Percentiles rank a stretch among this genome's conserved stretches.
These are phyloP conservation scores for Hucho hucho DNA, from an alignment of 2,113 vertebrate species.

Conservation along the genomic window DNA sequence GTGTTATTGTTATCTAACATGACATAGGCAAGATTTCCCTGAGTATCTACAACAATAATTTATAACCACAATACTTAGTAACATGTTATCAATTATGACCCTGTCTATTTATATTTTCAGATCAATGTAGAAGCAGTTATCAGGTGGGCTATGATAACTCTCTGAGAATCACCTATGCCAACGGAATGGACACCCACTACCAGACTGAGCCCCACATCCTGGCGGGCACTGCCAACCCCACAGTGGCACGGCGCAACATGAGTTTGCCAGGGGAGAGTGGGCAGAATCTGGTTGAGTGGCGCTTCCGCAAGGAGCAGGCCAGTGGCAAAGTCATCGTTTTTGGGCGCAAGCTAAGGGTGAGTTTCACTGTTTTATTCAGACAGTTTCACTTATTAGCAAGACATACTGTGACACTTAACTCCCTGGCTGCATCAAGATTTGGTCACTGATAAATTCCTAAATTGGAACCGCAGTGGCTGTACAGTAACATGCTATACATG, in stretches of 20 bases:
- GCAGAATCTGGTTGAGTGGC: constrained; percentile 96
- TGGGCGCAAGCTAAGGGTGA: constrained; percentile 92
- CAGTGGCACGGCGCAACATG: constrained; percentile 93
- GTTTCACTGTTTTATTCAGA: constrained; percentile 18
- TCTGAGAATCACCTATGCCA: constrained; percentile 89
- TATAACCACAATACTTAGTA: not conserved
- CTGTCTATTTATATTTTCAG: constrained; percentile 62
- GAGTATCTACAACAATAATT: too few species aligned
- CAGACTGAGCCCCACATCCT: constrained; percentile 94
- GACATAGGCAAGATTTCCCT: too few species aligned
- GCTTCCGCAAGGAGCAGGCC: constrained; percentile 94
- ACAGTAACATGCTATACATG: too few species aligned
- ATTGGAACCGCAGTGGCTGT: too few species aligned
- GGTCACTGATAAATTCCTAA: too few species aligned
- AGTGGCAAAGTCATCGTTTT: constrained; percentile 95
- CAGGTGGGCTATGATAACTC: constrained; percentile 94
- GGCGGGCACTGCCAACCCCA: constrained; percentile 92
- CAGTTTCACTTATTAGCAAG: not conserved
- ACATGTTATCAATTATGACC: not conserved
- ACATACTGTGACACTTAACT: too few species aligned
- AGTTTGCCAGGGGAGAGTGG: constrained; percentile 92
- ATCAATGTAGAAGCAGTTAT: constrained; percentile 92
- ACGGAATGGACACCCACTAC: constrained; percentile 93
- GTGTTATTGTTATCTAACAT: too few species aligned
- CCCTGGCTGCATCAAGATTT: too few species aligned